Evolutionary conservation across 2,113 vertebrate species (phyloP), one percentile per base, ranked within the genome.

Genomic region (Festucalex cinctus): DNA sequence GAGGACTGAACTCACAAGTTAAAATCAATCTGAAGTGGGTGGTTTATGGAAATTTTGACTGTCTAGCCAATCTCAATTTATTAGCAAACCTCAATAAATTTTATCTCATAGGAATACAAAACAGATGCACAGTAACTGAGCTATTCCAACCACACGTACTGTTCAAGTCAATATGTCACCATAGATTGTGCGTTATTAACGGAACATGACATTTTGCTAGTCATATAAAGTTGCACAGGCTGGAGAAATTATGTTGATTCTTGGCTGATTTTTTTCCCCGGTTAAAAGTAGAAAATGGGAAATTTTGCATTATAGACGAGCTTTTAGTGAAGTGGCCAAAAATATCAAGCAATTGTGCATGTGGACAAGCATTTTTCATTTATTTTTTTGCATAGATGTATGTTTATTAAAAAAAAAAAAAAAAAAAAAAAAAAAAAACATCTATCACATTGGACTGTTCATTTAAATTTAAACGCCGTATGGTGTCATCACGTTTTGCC

Each of bases 1-100:
- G 53, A 32, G 24, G 53, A 28, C 53, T 56, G 53, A 56, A 56
- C 53, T 56, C 53, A 56, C 24, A 56, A 37, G 35, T 37, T 60
- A n/a, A 60, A 36, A 60, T 60, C 35, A 60, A 60, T 60, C 19
- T 22, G 19, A 60, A 60, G 20, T 37, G 35, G 35, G 35, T 60
- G 35, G 19, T 37, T 39, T n/a, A 60, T 56, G 53, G 53, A 56
- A 56, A 56, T 56, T 56, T 56, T 14, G 24, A 28, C 53, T 32
- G 24, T 56, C 53, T 56, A 16, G 24, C 26, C 53, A 60, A 36
- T 37, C 58, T 60, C 20, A n/a, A 39, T 60, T 37, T 37, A 39
- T 12, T 37, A 22, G 20, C 58, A 37, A 39, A 20, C 58, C 35
- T 60, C 36, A 60, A 60, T 39, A 60, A 39, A 12, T 12, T 39